phyloP scores from a whole-genome alignment of 2,797 vertebrate species.

The Pseudochirops cupreus region DNA sequence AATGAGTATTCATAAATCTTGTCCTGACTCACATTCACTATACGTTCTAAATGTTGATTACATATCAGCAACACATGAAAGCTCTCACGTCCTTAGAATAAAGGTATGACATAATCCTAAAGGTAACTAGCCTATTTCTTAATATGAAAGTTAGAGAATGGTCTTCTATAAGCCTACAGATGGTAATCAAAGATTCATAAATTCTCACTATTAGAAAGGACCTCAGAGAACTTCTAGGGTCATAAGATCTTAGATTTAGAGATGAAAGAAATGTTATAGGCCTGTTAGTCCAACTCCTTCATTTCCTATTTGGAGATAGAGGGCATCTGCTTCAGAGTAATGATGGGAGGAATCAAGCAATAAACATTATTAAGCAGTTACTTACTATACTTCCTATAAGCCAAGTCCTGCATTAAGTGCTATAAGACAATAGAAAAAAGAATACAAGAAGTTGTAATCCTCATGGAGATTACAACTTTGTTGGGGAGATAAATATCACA shows the following conservation, averaged over 20 bases:
- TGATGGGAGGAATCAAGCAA: background rate
- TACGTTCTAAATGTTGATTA: background rate
- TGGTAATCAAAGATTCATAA: background rate
- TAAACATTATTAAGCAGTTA: background rate
- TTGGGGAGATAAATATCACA: background rate
- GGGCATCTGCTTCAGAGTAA: background rate
- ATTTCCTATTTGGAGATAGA: background rate
- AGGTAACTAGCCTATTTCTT: background rate
- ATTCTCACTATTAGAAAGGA: background rate
- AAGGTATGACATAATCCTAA: background rate
- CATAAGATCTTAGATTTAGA: background rate
- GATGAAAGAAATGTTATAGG: background rate
- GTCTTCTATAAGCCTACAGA: background rate
- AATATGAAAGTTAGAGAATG: background rate
- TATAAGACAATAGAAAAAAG: background rate
- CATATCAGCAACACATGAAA: background rate
- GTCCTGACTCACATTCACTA: background rate
- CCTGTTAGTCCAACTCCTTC: background rate
- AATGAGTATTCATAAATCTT: background rate
- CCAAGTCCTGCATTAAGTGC: background rate
- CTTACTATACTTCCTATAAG: background rate
- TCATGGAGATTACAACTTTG: background rate
- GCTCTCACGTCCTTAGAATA: background rate
- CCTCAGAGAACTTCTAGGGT: background rate
- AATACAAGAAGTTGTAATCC: background rate